Base-by-base conservation (phyloP, 2,888 invertebrate genomes). In the Clistopyga incitator region DNA sequence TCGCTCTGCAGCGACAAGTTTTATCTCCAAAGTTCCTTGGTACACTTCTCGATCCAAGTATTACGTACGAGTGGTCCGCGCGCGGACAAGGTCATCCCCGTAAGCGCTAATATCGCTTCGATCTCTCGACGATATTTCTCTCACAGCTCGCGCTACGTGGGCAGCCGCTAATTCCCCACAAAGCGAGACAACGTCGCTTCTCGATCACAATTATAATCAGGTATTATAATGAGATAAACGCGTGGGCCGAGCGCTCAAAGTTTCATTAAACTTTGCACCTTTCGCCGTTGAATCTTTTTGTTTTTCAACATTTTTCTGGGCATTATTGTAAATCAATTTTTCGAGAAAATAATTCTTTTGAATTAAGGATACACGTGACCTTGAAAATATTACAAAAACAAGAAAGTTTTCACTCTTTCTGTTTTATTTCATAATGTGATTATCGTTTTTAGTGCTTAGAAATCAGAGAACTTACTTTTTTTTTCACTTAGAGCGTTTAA, bases 21-120 rank as follows among this genome's bases (percentile, higher is more conserved):
- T 25, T 56, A 42, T 15, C 42, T 45, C 25, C 15, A 18, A 23
- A 3, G 38, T 38, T 42, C 56, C 29, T 45, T 47, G 56, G 45
- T 59, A 59, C 6, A 59, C 29, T 61, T 72, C 29, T 72, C 59
- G 47, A 72, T 72, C 45, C 47, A n/a, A 25, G 23, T 29, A 25
- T 61, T 59, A 25, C 59, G 47, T 72, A 47, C 72, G 59, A 72
- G 18, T 25, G 42, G 15, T 6, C 6, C 38, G 15, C 4, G 25
- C 38, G 25, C 23, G 54, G 56, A 54, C 77, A 77, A 68, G 77
- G 68, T 68, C 56, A 42, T 29, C 15, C 56, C 29, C 47, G 42
- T 42, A 68, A 68, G 23, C 75, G 59, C 18, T 38, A 42, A 74
- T 74, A 20, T 18, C 45, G 11, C 13, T 6, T n/a, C n/a, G 18